These are phyloP conservation scores for Camponotus pennsylvanicus DNA, from an alignment of 1,140 invertebrate species.

Conservation along the genomic window DNA sequence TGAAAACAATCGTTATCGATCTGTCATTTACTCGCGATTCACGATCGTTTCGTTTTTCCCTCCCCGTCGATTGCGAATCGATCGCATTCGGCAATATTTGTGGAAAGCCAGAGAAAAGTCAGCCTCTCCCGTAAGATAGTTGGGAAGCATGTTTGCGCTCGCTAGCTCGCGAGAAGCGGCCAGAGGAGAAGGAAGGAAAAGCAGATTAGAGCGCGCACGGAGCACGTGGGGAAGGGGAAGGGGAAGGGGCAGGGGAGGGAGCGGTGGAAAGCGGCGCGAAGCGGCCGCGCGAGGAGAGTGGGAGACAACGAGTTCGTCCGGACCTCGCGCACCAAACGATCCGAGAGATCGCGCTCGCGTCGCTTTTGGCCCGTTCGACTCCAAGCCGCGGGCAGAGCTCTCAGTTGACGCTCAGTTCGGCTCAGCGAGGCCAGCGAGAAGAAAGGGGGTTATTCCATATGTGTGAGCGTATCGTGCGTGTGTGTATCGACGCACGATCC, in stretches of 20 bases:
- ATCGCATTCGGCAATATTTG: background rate
- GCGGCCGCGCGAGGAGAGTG: conserved; percentile 72
- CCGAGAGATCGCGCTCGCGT: conserved; percentile 84
- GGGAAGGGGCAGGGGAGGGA: conserved; percentile 51
- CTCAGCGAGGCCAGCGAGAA: conserved; percentile 85
- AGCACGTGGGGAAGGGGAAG: conserved; percentile 30
- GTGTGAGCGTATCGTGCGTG: conserved; percentile 76
- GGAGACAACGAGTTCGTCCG: conserved; percentile 69
- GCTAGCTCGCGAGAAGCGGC: conserved; percentile 5
- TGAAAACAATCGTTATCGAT: background rate
- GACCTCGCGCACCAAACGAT: conserved; percentile 76
- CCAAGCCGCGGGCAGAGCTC: conserved; percentile 82
- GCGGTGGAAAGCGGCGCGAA: conserved; percentile 63
- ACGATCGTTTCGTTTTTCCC: background rate
- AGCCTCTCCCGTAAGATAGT: conserved; percentile 35
- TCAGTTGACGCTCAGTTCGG: conserved; percentile 86
- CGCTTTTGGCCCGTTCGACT: conserved; percentile 79
- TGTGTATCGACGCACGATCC: conserved; percentile 63
- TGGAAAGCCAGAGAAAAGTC: background rate
- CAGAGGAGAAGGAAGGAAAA: conserved; percentile 50
- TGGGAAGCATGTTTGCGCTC: conserved; percentile 32
- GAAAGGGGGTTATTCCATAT: conserved; percentile 81
- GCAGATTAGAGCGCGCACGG: conserved; percentile 67
- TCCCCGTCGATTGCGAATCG: background rate
- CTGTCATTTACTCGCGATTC: background rate